These are phyloP conservation scores for Micromesistius poutassou DNA, from an alignment of 2,797 vertebrate species.

Conservation along the genomic window DNA sequence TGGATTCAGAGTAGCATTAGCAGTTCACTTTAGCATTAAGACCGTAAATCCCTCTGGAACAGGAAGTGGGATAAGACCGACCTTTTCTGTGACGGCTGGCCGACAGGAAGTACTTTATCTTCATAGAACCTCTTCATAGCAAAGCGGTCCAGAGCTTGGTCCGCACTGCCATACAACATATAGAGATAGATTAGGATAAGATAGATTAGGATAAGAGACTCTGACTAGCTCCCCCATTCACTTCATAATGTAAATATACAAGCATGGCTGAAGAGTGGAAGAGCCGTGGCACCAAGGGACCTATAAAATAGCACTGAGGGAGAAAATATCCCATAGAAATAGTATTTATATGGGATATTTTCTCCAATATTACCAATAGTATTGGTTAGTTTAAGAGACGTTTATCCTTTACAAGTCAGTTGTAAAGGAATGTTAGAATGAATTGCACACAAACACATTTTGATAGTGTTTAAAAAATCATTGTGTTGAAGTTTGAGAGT, in stretches of 20 bases:
- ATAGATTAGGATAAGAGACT: conserved; percentile 6
- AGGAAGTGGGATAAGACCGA: conserved; percentile 63
- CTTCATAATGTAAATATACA: conserved; percentile 7
- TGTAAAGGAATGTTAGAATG: not conserved
- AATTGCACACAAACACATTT: not conserved
- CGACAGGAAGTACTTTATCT: conserved; percentile 95
- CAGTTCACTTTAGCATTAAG: not conserved
- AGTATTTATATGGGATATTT: too few species aligned
- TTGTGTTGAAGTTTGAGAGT: not conserved
- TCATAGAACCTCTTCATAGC: conserved; percentile 99
- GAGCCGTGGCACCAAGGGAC: not conserved
- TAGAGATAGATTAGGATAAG: not conserved
- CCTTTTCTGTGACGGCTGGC: conserved; percentile 96
- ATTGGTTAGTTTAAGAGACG: not conserved
- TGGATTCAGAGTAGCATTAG: not conserved
- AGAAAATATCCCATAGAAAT: not conserved
- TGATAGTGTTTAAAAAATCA: not conserved
- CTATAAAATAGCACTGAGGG: not conserved
- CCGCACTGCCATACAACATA: conserved; percentile 73
- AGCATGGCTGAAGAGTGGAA: not conserved
- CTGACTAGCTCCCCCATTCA: conserved; percentile 18
- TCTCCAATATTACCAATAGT: too few species aligned
- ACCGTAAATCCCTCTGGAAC: conserved; percentile 5
- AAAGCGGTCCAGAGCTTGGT: conserved; percentile 96
- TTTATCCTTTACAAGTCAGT: not conserved